phyloP scores from a whole-genome alignment of 2,888 invertebrate species.

The Drosophila diplacantha region DNA sequence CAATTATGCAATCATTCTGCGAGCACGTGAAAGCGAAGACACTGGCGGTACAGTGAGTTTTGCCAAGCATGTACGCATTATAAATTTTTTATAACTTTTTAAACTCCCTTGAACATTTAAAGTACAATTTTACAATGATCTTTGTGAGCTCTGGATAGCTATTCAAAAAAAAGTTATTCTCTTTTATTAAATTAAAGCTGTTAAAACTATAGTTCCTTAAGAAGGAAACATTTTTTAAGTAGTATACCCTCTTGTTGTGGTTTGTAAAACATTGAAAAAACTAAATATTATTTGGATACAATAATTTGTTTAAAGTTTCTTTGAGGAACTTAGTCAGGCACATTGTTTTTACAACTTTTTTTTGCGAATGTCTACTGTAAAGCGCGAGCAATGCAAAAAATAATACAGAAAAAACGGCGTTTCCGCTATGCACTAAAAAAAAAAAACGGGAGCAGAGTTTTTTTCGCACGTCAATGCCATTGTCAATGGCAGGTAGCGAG shows the following conservation, averaged over 20 bases:
- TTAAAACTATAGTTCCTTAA: not conserved
- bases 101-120: not conserved
- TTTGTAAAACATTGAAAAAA: not conserved
- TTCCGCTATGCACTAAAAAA: slow-evolving; percentile 46
- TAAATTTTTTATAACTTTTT: not conserved
- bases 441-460: slow-evolving; percentile 13
- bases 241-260: accelerated
- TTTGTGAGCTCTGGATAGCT: not conserved
- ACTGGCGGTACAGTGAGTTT: not conserved
- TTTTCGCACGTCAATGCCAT: slow-evolving; percentile 58
- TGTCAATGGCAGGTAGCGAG: slow-evolving; percentile 54
- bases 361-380: not conserved
- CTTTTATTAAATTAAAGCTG: too few species aligned
- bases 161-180: accelerated
- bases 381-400: slow-evolving; percentile 1
- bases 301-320: not conserved
- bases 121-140: accelerated
- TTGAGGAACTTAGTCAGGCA: not conserved
- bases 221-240: not conserved
- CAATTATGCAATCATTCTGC: slow-evolving; percentile 46
- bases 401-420: slow-evolving; percentile 28
- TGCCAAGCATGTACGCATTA: accelerated
- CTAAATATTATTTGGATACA: not conserved
- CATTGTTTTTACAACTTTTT: not conserved
- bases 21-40: slow-evolving; percentile 50